Base-by-base conservation (phyloP, 1,140 invertebrate genomes). In the Sminthurinus signatus region DNA sequence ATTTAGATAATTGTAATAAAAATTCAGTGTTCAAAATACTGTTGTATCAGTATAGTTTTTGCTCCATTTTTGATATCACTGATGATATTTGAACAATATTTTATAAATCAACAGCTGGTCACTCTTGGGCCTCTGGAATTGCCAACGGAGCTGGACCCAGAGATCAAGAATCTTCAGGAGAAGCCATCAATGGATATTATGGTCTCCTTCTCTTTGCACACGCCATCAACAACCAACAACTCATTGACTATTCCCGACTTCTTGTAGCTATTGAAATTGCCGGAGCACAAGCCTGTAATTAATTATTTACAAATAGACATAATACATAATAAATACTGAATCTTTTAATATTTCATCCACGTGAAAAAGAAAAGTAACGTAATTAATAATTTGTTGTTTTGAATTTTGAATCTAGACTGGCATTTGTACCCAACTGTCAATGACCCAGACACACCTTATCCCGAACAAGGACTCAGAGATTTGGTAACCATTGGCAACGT, bases 141-240 rank as follows among this genome's bases (percentile, higher is more conserved):
- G 64, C 59, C 0, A 61, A 69, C 50, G 64, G 64, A 15, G 68
- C 64, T 1, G 64, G 68, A 19, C 39, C 60, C 19, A 39, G 68
- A 1, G 62, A 69, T 55, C 68, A 69, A 39, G 68, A 69, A 43
- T 50, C 39, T 27, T 46, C 43, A 21, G 55, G 55, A 15, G 68
- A 69, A 58, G 68, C 68, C 29, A 66, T 69, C 43, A 69, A 69
- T 31, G 68, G 64, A 0, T 69, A 69, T 51, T 69, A 69, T 31
- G 64, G 64, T 3, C 60, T 69, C 12, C 25, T 66, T 1, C 57
- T 69, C 10, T 69, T 66, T 43, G 68, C 64, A 0, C 23, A 44
- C 17, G 56, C 51, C 14, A 43, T 36, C 10, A 66, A 69, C 23
- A 66, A 69, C 48, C 68, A 60, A 50, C 36, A 55, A 3, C 42